Evolutionary conservation across 1,140 invertebrate species (phyloP).

Genomic region (Caenorhabditis remanei): DNA sequence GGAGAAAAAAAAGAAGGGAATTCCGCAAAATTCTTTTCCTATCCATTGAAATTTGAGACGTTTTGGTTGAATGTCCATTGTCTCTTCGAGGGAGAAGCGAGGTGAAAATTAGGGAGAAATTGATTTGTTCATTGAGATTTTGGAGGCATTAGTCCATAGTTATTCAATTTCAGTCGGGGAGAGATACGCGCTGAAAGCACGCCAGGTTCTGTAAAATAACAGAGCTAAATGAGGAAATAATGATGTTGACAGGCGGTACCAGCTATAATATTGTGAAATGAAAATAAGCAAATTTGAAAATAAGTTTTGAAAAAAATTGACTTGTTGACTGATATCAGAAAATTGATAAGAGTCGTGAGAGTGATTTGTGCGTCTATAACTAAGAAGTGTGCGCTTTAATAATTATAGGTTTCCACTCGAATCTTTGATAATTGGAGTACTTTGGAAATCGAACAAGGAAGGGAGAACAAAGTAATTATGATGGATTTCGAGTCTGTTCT

Average conservation of each 20-base stretch:
- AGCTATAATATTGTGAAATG: background rate
- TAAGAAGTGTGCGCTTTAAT: background rate
- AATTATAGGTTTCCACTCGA: background rate
- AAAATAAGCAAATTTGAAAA: background rate
- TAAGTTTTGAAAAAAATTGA: background rate
- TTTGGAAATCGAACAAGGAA: too few species aligned
- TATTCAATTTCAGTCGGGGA: background rate
- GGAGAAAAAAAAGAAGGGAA: background rate
- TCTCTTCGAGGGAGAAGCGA: background rate
- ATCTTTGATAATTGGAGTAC: background rate
- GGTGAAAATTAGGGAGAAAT: background rate
- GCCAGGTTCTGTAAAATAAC: background rate
- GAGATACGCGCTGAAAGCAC: too few species aligned
- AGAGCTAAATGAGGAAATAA: background rate
- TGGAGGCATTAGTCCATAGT: background rate
- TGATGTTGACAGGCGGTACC: conserved; percentile 20
- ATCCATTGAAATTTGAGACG: conserved; percentile 32
- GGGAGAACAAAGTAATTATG: too few species aligned
- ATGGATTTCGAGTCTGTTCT: too few species aligned
- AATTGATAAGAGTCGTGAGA: background rate
- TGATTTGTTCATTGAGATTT: background rate
- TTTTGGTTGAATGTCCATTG: background rate
- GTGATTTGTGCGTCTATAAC: background rate
- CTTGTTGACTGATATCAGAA: background rate
- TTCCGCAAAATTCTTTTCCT: conserved; percentile 5